Evolutionary conservation across 2,113 vertebrate genomes (phyloP).

Genomic region (Eulemur macaco): DNA sequence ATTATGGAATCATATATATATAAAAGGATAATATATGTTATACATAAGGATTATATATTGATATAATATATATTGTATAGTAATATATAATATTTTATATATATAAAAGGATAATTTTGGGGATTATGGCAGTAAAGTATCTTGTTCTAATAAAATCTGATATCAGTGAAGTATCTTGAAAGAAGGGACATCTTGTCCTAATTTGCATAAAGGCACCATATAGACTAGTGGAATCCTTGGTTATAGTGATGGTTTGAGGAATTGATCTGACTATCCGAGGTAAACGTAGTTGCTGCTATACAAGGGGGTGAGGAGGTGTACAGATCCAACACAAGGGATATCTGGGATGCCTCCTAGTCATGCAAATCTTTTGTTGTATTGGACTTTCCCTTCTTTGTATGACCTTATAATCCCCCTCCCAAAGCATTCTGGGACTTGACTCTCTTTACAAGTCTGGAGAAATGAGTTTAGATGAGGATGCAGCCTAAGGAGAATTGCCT

Average conservation of each 20-base stretch:
- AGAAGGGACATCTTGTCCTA: background rate
- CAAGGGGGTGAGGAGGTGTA: background rate
- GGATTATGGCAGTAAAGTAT: background rate
- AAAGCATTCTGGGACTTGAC: background rate
- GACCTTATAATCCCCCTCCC: background rate
- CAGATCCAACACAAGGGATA: background rate
- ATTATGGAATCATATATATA: background rate
- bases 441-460: background rate
- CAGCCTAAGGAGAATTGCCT: background rate
- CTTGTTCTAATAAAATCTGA: slow-evolving; percentile 18
- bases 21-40: too few species aligned
- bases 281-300: background rate
- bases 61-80: too few species aligned
- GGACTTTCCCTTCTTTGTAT: background rate
- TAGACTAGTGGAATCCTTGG: background rate
- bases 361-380: background rate
- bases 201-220: background rate
- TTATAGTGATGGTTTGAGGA: background rate
- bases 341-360: background rate
- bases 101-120: too few species aligned
- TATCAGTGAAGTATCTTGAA: background rate
- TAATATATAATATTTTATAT: too few species aligned
- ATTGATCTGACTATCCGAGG: background rate
- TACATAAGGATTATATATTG: background rate
- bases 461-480: background rate